Evolutionary conservation across 1,140 invertebrate genomes (phyloP), one percentile per base, ranked within the genome.

Genomic region (Nephila pilipes): DNA sequence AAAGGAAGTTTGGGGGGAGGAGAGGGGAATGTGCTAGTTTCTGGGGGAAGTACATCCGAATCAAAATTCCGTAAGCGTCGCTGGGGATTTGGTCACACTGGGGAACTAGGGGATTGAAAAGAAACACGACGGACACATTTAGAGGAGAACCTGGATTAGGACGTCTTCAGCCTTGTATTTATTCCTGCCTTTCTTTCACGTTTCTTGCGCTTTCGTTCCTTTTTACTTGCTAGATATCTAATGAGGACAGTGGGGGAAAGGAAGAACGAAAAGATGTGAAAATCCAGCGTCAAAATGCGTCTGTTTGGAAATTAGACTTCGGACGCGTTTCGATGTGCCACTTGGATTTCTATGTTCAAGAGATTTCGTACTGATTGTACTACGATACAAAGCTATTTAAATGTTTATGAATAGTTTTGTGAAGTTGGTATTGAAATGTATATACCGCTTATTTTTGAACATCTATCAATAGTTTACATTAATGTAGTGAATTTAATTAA

Each of bases 141-240:
- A 92, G 90, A 85, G 75, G 81, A 92, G 90, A 92, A 85, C 90
- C 58, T 75, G 90, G 90, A 92, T 92, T 92, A 92, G 90, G 90
- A 92, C 60, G 90, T 92, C 90, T 92, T 92, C 90, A 92, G 90
- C n/a, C 58, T 85, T 92, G 90, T 92, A 92, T 92, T 92, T 92
- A 92, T 92, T 92, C 60, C 90, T 80, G n/a, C 36, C 36, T 38
- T 38, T 16, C 25, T 25, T 12, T 32, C 14, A 54, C n/a, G 18
- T 29, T 29, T 83, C 20, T 83, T 32, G 25, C 57, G 16, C 46
- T 81, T 55, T 38, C 22, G 80, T n/a, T 55, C 46, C 22, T 83
- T 83, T 20, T 55, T 55, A 29, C 46, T 83, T n/a, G 38, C n/a
- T 54, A 46, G 20, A 16, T 16, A n/a, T 83, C 81, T 83, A 81